These are phyloP conservation scores for Zaprionus bogoriensis DNA, from an alignment of 2,888 invertebrate species.

Conservation along the genomic window DNA sequence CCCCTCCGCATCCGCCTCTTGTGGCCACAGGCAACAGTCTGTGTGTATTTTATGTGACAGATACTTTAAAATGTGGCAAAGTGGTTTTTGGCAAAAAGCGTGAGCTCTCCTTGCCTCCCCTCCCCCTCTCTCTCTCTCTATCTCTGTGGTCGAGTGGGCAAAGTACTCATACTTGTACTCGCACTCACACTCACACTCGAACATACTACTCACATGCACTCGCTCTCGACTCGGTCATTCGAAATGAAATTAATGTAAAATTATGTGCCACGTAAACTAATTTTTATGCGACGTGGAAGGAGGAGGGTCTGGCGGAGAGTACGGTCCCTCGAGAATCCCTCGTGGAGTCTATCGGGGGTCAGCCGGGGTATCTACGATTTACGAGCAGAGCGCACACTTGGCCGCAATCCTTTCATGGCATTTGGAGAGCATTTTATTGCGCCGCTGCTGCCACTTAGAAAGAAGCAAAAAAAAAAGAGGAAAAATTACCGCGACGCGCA, in stretches of 20 bases:
- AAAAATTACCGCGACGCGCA: conserved; percentile 51
- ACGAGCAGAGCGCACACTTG: conserved; percentile 61
- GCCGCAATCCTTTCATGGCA: conserved; percentile 70
- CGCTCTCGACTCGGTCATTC: conserved; percentile 36
- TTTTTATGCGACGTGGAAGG: conserved; percentile 49
- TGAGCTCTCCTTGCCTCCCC: background rate
- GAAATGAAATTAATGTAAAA: conserved; percentile 68
- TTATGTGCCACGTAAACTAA: conserved; percentile 74
- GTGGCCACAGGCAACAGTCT: conserved; percentile 35
- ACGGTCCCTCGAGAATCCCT: too few relatives aligned
- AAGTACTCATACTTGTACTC: conserved; percentile 3
- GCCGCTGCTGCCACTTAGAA: conserved; percentile 63
- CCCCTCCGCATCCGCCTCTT: background rate
- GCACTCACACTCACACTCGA: background rate
- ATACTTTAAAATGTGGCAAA: conserved; percentile 72
- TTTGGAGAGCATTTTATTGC: conserved; percentile 67
- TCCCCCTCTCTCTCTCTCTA: background rate
- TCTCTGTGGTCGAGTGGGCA: conserved; percentile 13
- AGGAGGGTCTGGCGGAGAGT: background rate
- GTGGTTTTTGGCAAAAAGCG: conserved; percentile 54
- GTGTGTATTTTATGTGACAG: conserved; percentile 67
- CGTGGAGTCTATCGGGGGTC: conserved; percentile 11
- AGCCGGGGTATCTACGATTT: conserved; percentile 53
- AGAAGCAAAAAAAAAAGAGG: conserved; percentile 11
- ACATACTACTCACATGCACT: background rate